Evolutionary conservation across 1,140 invertebrate genomes (phyloP).

Genomic region (Drosophila pandora): DNA sequence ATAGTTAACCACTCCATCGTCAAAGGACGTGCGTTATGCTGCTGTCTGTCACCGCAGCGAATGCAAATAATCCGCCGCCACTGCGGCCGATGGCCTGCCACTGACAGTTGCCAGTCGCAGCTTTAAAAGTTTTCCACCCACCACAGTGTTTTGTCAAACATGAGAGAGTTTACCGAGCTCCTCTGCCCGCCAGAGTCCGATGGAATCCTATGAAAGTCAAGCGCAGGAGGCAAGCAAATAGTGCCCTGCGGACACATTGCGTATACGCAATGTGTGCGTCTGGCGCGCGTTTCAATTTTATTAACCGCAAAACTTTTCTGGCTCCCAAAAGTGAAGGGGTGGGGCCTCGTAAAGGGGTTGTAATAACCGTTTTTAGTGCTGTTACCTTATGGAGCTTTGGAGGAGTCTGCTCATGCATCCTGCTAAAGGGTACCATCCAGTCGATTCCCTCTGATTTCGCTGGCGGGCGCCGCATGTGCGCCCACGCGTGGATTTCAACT

Average conservation of each 20-base stretch:
- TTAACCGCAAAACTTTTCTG: constrained; percentile 65
- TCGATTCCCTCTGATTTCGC: background rate
- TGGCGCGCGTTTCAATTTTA: constrained; percentile 53
- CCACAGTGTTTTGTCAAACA: constrained; percentile 53
- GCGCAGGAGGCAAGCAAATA: constrained; percentile 52
- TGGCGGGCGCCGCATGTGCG: background rate
- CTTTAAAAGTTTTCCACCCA: constrained; percentile 29
- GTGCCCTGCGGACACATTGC: constrained; percentile 61
- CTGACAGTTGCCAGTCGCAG: constrained; percentile 21
- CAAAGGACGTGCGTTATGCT: constrained; percentile 17
- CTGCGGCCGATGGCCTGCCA: background rate
- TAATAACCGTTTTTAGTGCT: background rate
- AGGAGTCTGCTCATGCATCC: too few relatives aligned
- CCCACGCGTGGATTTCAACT: background rate
- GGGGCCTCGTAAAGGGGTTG: background rate
- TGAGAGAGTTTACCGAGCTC: background rate
- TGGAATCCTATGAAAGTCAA: constrained; percentile 64
- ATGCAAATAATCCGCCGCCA: background rate
- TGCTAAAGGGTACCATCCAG: background rate
- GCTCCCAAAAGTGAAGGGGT: background rate
- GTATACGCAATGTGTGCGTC: constrained; percentile 27
- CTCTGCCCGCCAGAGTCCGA: background rate
- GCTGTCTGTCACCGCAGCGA: constrained; percentile 20
- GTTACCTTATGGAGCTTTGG: background rate
- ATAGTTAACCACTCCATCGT: constrained; percentile 26